Base-by-base conservation (phyloP, 2,888 invertebrate genomes). In the Hypselothyrea guttata region DNA sequence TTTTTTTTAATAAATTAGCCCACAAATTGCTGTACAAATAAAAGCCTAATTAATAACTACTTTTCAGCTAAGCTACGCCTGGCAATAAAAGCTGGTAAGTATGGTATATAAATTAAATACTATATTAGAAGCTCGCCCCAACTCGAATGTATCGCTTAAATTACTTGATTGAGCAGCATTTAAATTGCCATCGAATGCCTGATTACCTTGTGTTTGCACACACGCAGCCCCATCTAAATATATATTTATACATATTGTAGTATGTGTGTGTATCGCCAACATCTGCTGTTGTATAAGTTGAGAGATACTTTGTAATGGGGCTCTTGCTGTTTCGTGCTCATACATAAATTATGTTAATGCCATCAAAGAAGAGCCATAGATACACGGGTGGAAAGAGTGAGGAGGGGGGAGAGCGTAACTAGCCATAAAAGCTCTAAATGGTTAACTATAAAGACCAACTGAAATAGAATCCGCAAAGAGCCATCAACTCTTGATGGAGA, bases 281-380 rank as follows among this genome's bases (percentile, higher is more conserved):
- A 34, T n/a, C n/a, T 15, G n/a, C 7, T n/a, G 16, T 12, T 7
- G 16, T n/a, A 27, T 33, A 35, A 9, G 18, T 37, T 27, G 22
- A 13, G 22, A 55, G 68, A 56, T 59, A 66, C 65, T 75, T 63
- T 57, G 72, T 61, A 51, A 44, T 40, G 56, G 58, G 40, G 72
- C 79, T 22, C 78, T 76, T 69, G 81, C 74, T 77, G 65, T 66
- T 59, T 60, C 83, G 83, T 78, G 82, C 78, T 75, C 75, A 71
- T 84, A 82, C 84, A 78, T 78, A 84, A 78, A 84, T 78, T 78
- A 78, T 78, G 83, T 69, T 82, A 82, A 78, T 78, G 75, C 78
- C 84, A 75, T 84, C 75, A 75, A 78, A 77, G 54, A 4, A 54
- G 60, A 59, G 22, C 22, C 2, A 22, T 22, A 22, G 22, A 22